Evolutionary conservation across 2,888 invertebrate genomes (phyloP), one percentile per base, ranked within the genome.

Genomic region (Ophioninae sp.): DNA sequence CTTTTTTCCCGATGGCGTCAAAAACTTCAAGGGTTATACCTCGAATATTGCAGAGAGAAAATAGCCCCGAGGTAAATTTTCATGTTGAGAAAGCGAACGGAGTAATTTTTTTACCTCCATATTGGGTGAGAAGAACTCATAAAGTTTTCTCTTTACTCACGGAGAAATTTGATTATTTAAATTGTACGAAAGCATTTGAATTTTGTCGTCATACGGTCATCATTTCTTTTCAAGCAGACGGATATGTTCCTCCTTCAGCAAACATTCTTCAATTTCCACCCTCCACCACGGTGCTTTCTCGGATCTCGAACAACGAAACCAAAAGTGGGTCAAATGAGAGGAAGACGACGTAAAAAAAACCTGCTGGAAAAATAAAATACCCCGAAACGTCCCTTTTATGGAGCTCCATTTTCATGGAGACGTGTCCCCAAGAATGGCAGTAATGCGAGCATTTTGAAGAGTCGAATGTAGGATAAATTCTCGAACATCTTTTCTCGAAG

Each of bases 321-420:
- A 65, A 65, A 81, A 76, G 58, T 81, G 76, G 75, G 81, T 81
- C 81, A 71, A 58, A 64, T 20, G 41, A 22, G 30, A 39, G 30
- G 30, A 2, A n/a, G 64, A 22, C 17, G 63, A 37, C 51, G 17
- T 23, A 22, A 56, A 22, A 56, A 65, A 79, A 59, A 22, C 23
- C 17, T 9, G n/a, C 17, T 37, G 20, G 20, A 20, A 59, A 22
- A 64, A 76, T 64, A 41, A 30, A 75, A 65, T 81, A 58, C 51
- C 59, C 23, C 58, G 58, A 76, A 75, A 65, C 64, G 7, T 51
- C 51, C n/a, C 20, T 9, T 17, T 22, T 37, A 8, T 1, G n/a
- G 22, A 61, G 22, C 22, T 37, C 41, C 37, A 6, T 30, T 23
- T 75, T 41, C 41, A 2, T 22, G 39, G 23, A n/a, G 67, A 39